A percentile compares a stretch with the other conserved stretches of the same genome.
These are phyloP conservation scores for Rhynchopsitta pachyrhyncha DNA, from an alignment of 2,113 vertebrate species.

Conservation along the genomic window DNA sequence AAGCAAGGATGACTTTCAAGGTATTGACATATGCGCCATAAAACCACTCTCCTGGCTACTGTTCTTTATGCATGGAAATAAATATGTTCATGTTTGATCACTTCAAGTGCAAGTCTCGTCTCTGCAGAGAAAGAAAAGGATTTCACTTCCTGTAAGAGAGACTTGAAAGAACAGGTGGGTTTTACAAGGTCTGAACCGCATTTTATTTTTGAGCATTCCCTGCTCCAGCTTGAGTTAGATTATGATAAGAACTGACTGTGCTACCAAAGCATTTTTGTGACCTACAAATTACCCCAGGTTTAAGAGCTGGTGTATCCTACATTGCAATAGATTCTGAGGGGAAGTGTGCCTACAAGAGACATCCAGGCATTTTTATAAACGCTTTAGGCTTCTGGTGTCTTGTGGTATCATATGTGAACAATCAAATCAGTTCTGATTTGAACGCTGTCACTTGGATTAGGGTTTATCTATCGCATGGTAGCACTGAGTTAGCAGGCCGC, in stretches of 20 bases:
- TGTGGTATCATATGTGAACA: slow-evolving; percentile 75
- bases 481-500: slow-evolving; percentile 70
- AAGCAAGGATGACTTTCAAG: neutral
- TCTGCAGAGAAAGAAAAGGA: neutral
- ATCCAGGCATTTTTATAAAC: slow-evolving; percentile 67
- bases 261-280: slow-evolving; percentile 62
- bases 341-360: slow-evolving; percentile 65
- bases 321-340: slow-evolving; percentile 47
- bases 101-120: neutral
- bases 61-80: slow-evolving; percentile 46
- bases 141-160: slow-evolving; percentile 24
- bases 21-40: neutral
- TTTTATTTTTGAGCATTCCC: slow-evolving; percentile 27
- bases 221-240: slow-evolving; percentile 37
- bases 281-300: slow-evolving; percentile 53
- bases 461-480: slow-evolving; percentile 71
- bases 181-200: slow-evolving; percentile 26
- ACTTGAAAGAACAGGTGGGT: slow-evolving; percentile 26
- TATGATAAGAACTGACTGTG: slow-evolving; percentile 62
- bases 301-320: slow-evolving; percentile 57
- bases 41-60: slow-evolving; percentile 19
- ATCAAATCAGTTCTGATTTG: slow-evolving; percentile 76
- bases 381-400: slow-evolving; percentile 69
- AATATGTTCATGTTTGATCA: slow-evolving; percentile 32
- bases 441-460: slow-evolving; percentile 73